phyloP scores from a whole-genome alignment of 1,140 invertebrate genomes.

The Drosophila repleta region DNA sequence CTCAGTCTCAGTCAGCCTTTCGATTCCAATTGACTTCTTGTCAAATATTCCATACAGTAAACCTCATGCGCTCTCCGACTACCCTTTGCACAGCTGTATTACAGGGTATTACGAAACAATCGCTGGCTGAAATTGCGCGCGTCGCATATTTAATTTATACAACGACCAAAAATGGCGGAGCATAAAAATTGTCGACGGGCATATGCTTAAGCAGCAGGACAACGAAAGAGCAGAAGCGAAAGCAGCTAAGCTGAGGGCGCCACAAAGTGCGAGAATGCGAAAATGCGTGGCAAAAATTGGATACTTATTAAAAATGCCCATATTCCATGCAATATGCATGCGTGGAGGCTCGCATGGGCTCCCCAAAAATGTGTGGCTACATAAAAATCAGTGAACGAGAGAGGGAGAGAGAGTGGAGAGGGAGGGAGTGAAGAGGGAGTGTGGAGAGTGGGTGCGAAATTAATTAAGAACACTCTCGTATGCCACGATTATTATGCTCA shows the following conservation, averaged over 20 bases:
- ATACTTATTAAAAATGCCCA: conserved; percentile 80
- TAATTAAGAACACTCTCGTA: conserved; percentile 60
- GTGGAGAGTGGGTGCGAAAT: conserved; percentile 60
- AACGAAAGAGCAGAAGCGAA: not conserved
- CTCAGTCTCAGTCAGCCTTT: no score
- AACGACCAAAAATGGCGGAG: conserved; percentile 56
- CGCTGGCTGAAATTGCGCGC: conserved; percentile 48
- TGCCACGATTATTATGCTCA: conserved; percentile 8
- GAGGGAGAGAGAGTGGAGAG: no score
- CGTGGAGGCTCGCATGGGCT: conserved; percentile 7
- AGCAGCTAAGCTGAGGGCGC: conserved; percentile 20
- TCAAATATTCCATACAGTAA: no score
- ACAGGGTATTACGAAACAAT: conserved; percentile 34
- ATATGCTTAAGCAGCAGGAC: conserved; percentile 2
- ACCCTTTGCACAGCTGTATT: not conserved
- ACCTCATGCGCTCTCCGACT: not conserved
- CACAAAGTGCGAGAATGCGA: conserved; percentile 7
- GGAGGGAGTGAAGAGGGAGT: not conserved
- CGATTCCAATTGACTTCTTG: no score
- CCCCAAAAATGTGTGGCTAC: conserved; percentile 19
- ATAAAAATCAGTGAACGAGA: conserved; percentile 66
- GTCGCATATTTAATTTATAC: conserved; percentile 77
- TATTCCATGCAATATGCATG: conserved; percentile 69
- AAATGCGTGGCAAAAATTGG: conserved; percentile 63
- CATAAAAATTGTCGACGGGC: conserved; percentile 49